A percentile compares a stretch with the other conserved stretches of the same genome.
phyloP scores from a whole-genome alignment of 2,797 vertebrate species.

The Cuculus canorus region DNA sequence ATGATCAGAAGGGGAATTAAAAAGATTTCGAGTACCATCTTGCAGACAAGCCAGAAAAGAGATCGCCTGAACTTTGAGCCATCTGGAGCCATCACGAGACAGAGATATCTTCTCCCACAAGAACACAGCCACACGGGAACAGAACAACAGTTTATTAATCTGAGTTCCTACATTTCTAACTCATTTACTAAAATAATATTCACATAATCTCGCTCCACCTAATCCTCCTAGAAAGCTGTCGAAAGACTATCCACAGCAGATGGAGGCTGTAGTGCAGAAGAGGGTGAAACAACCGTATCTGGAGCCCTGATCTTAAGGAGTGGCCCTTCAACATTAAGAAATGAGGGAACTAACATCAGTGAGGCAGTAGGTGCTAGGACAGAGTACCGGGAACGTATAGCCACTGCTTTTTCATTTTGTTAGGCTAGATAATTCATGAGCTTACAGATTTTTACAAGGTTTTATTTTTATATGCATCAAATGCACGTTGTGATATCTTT shows the following conservation, averaged over 20 bases:
- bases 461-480: not conserved
- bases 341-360: no score
- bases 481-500: not conserved
- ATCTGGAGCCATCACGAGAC: not conserved
- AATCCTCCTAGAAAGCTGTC: not conserved
- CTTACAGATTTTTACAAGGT: not conserved
- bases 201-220: not conserved
- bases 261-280: not conserved
- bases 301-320: not conserved
- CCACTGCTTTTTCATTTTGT: not conserved
- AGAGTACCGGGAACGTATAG: accelerated
- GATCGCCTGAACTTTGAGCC: not conserved
- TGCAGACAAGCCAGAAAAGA: not conserved
- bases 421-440: not conserved
- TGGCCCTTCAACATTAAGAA: accelerated
- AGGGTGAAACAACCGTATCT: accelerated
- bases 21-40: not conserved
- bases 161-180: not conserved
- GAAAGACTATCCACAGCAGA: not conserved
- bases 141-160: not conserved
- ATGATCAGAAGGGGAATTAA: not conserved
- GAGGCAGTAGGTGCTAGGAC: not conserved
- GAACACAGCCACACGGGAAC: not conserved
- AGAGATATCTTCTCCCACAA: not conserved
- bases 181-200: not conserved